phyloP scores from a whole-genome alignment of 2,113 vertebrate species.

The Bufo gargarizans region DNA sequence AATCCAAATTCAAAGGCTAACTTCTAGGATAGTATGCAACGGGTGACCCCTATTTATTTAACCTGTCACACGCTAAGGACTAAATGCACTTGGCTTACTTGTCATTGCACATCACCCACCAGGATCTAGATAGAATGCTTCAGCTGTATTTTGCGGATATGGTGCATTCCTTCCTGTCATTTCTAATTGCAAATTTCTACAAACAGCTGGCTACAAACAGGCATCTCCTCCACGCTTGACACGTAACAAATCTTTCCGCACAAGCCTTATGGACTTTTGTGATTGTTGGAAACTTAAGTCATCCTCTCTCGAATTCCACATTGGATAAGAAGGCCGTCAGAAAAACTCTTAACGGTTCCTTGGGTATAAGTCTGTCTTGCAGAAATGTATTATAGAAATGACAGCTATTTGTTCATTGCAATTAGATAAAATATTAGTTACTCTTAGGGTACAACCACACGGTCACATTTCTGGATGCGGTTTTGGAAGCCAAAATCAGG shows the following conservation, averaged over 20 bases:
- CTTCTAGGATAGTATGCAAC: not conserved
- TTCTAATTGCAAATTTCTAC: constrained; percentile 32
- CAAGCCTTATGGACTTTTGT: not conserved
- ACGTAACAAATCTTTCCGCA: not conserved
- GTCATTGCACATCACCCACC: not conserved
- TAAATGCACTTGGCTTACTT: not conserved
- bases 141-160: constrained; percentile 19
- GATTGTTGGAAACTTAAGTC: not conserved
- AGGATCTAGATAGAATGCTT: not conserved
- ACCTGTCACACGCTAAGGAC: not conserved
- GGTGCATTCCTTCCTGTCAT: constrained; percentile 29
- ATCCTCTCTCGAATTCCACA: not conserved
- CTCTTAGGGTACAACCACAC: not conserved
- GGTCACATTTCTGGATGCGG: too few species aligned
- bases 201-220: constrained; percentile 37
- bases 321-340: not conserved
- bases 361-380: too few species aligned
- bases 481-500: too few species aligned
- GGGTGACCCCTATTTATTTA: not conserved
- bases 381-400: not conserved
- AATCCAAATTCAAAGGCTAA: not conserved
- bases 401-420: constrained; percentile 3
- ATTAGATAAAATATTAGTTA: constrained; percentile 38
- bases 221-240: not conserved
- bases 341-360: not conserved